Evolutionary conservation across 2,888 invertebrate genomes (phyloP), one percentile per base, ranked within the genome.

Genomic region (Latrodectus hesperus): DNA sequence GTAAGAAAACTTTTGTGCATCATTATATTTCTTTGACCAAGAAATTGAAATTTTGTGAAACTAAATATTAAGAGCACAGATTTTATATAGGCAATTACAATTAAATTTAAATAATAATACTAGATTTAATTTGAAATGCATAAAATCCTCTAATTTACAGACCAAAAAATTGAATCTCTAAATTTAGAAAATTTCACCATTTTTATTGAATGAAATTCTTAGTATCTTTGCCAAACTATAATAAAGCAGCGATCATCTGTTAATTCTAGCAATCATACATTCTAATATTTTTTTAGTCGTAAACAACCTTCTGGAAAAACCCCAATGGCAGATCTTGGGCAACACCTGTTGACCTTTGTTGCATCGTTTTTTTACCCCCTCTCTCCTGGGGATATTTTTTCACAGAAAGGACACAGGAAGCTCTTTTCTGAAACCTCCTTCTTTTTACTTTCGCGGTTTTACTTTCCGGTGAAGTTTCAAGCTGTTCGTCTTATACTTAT

Each of bases 311-410:
- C 76, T 76, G 67, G 65, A 26, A 38, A 52, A 49, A 52, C 22
- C 11, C 67, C 65, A 12, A 49, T 49, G 22, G 74, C 80, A 72
- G 74, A 75, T 74, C 70, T 64, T 71, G 60, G 72, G 52, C 86
- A 80, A 86, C 86, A 87, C 86, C 86, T 87, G 86, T 87, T 87
- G 81, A 87, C 81, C 86, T 86, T 82, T 82, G 86, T 77, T 81
- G 81, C 77, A 68, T 85, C 85, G 74, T 79, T 73, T 79, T 79
- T 70, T 75, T n/a, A 64, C 53, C 70, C 17, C 52, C 80, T 65
- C 80, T 65, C 76, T 38, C 49, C 51, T 22, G 60, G 85, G 75
- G 74, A 14, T 73, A 70, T 79, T 75, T 85, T 68, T 72, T 80
- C 71, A 71, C 68, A 64, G 67, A 78, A 65, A 67, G 84, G 78